Conservation (phyloP, 2,888 invertebrate species). For the Priocnemis perturbator region DNA sequence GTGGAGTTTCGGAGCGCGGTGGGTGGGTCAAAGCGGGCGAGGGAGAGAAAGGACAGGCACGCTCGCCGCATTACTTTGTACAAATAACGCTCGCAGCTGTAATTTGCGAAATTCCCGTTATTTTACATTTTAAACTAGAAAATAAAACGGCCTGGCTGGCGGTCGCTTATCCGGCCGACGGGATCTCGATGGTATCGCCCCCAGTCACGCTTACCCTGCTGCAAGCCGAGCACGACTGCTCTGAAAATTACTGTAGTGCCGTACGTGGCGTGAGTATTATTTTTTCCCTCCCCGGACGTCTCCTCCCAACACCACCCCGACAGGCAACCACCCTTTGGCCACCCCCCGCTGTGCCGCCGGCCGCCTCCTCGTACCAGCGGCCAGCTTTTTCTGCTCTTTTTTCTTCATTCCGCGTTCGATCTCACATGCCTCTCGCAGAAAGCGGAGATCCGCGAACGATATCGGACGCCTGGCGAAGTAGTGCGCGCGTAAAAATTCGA, state of each 20-base stretch:
- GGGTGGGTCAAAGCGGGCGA: slow-evolving; percentile 9
- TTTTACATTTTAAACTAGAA: slow-evolving; percentile 68
- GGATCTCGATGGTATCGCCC: slow-evolving; percentile 69
- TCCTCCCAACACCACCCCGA: slow-evolving; percentile 5
- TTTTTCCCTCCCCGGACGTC: slow-evolving; percentile 42
- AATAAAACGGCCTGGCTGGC: slow-evolving; percentile 65
- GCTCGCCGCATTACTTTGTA: slow-evolving; percentile 63
- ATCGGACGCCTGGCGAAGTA: slow-evolving; percentile 13
- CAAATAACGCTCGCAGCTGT: slow-evolving; percentile 60
- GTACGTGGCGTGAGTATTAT: slow-evolving; percentile 62
- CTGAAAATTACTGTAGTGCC: slow-evolving; percentile 62
- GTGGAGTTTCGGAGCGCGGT: slow-evolving; percentile 7
- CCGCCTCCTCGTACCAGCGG: slow-evolving; percentile 23
- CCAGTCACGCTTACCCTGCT: slow-evolving; percentile 69
- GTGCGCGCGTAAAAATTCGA: slow-evolving; percentile 39
- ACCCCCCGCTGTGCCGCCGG: slow-evolving; percentile 14
- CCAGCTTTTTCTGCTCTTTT: slow-evolving; percentile 19
- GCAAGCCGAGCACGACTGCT: slow-evolving; percentile 61
- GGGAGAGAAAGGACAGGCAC: slow-evolving; percentile 41
- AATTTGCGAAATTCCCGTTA: slow-evolving; percentile 67
- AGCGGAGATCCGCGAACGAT: slow-evolving; percentile 33
- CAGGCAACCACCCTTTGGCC: slow-evolving; percentile 4
- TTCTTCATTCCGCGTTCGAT: slow-evolving; percentile 44
- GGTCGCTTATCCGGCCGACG: slow-evolving; percentile 64
- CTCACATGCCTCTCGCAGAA: slow-evolving; percentile 44